Evolutionary conservation across 2,888 invertebrate species (phyloP), one percentile per base, ranked within the genome.

Genomic region (Noctua fimbriata): DNA sequence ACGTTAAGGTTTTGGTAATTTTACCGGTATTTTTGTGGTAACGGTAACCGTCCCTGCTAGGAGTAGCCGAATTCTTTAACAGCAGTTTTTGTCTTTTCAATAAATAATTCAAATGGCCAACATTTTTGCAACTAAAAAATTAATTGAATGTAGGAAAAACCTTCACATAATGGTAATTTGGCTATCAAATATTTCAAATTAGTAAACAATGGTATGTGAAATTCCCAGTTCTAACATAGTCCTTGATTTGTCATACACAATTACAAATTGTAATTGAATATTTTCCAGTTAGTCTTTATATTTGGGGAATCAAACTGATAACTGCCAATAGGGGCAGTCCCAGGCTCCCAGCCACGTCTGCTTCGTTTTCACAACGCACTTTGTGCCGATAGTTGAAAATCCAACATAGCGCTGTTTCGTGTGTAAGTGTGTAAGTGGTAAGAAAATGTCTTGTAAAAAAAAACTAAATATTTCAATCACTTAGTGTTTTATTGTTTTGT

Each of bases 161-260:
- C 75, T 76, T 58, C 21, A 28, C 41, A 28, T 60, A 76, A 47
- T 76, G 58, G 21, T 60, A 76, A 76, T 60, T 49, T 47, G 21
- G 36, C n/a, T 10, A 28, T 6, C n/a, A 32, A 63, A 41, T 32
- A 32, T 18, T 77, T 21, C 3, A 49, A 36, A 77, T 18, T 9
- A 14, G 10, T n/a, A 2, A 75, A 76, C 76, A 76, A 49, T 58
- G 21, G 21, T 49, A 7, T 14, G 28, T 49, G 24, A 32, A 63
- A 78, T 78, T 49, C 36, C 41, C 47, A 49, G 58, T 21, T 77
- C 28, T 76, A n/a, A 14, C n/a, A 58, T 1, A 58, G n/a, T n/a
- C n/a, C 47, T 76, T 60, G 47, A 76, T 32, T 24, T 47, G 28
- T n/a, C n/a, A 58, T 58, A 44, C 44, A 44, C 44, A 44, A n/a